phyloP scores from a whole-genome alignment of 1,140 invertebrate genomes.

The Zophobas atratus region DNA sequence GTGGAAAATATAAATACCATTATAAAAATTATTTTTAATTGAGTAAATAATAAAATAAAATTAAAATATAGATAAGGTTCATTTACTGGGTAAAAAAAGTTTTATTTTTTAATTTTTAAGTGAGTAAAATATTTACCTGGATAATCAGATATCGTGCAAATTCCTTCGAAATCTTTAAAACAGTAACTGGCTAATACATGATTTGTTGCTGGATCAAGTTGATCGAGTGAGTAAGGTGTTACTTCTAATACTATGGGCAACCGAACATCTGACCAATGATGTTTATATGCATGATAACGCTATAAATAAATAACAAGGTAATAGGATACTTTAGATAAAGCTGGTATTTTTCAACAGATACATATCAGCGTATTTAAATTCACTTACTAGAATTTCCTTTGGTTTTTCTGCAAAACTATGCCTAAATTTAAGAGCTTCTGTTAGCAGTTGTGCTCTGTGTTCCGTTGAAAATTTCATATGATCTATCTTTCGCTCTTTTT shows the following conservation, averaged over 20 bases:
- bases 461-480: conserved; percentile 99
- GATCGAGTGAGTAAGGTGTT: conserved; percentile 90
- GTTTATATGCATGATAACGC: conserved; percentile 93
- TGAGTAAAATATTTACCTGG: conserved; percentile 60
- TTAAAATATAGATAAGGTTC: too few species aligned
- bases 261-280: conserved; percentile 94
- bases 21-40: too few species aligned
- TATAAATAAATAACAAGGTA: conserved; percentile 68
- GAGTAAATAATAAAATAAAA: too few species aligned
- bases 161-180: conserved; percentile 93
- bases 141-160: conserved; percentile 75
- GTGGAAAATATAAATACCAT: too few species aligned
- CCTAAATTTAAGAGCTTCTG: conserved; percentile 89
- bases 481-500: conserved; percentile 92
- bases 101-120: too few species aligned
- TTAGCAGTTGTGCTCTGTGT: conserved; percentile 91
- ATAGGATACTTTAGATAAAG: conserved; percentile 11
- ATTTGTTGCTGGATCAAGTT: conserved; percentile 89
- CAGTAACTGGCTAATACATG: conserved; percentile 88
- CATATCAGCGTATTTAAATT: conserved; percentile 20
- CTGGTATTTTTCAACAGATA: not conserved
- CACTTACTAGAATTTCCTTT: conserved; percentile 80
- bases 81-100: too few species aligned
- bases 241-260: conserved; percentile 92
- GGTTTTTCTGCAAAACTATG: conserved; percentile 85